Percentiles rank a stretch among this genome's conserved stretches.
Conservation (phyloP, 1,140 invertebrate species). For the Cephus cinctus region DNA sequence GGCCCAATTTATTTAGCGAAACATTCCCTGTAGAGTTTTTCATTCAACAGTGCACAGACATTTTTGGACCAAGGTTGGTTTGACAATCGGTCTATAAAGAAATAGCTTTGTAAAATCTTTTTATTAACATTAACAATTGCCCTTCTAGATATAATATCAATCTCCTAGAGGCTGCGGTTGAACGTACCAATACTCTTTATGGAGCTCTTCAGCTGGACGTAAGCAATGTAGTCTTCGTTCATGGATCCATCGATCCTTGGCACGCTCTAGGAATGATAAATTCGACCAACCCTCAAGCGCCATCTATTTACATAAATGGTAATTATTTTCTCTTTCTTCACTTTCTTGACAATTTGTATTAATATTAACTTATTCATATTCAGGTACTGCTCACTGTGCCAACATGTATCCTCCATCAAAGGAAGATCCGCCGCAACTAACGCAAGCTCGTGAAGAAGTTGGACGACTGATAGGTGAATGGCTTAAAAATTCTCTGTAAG, state of each 20-base stretch:
- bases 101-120: background rate
- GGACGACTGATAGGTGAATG: conserved; percentile 58
- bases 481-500: conserved; percentile 46
- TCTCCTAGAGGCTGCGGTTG: conserved; percentile 63
- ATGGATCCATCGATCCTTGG: conserved; percentile 93
- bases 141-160: conserved; percentile 58
- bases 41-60: conserved; percentile 78
- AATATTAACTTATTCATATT: conserved; percentile 23
- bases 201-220: conserved; percentile 73
- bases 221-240: conserved; percentile 79
- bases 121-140: conserved; percentile 10
- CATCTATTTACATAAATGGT: conserved; percentile 76
- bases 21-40: conserved; percentile 79
- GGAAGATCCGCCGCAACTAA: conserved; percentile 63
- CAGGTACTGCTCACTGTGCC: conserved; percentile 79
- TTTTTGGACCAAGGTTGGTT: conserved; percentile 66
- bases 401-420: conserved; percentile 74
- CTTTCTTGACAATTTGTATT: conserved; percentile 11
- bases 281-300: conserved; percentile 58
- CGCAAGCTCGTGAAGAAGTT: conserved; percentile 63
- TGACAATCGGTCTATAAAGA: too few relatives aligned
- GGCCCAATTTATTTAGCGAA: conserved; percentile 74
- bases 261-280: conserved; percentile 76
- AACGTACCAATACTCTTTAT: conserved; percentile 77
- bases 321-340: conserved; percentile 19